Conservation (phyloP, 2,888 invertebrate genomes). For the Apocheima hispidaria region DNA sequence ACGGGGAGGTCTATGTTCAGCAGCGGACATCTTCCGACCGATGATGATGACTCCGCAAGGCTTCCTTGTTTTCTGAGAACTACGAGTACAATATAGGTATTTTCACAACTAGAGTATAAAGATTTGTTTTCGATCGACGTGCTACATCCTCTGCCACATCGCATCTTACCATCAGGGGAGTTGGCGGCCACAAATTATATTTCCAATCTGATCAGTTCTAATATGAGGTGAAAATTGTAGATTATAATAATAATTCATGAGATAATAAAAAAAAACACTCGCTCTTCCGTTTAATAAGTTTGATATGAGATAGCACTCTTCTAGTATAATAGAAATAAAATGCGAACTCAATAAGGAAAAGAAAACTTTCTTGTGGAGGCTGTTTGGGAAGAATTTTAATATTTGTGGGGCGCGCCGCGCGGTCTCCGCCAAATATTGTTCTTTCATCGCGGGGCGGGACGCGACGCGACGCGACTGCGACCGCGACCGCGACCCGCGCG, state of each 20-base stretch:
- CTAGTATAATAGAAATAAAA: constrained; percentile 9
- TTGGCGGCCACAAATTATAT: background rate
- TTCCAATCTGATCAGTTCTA: no score
- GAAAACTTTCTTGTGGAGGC: constrained; percentile 6
- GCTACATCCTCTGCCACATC: no score
- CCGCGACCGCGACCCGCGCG: background rate
- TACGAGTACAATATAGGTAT: no score
- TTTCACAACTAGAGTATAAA: no score
- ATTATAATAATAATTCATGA: background rate
- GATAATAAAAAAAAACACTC: background rate
- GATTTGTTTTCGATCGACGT: no score
- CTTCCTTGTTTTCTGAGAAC: background rate
- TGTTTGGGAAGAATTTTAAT: constrained; percentile 14
- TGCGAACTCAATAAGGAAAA: constrained; percentile 13
- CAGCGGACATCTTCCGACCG: no score
- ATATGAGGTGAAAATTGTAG: no score
- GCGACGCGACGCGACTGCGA: background rate
- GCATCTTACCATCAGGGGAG: background rate
- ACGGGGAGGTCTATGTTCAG: no score
- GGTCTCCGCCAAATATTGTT: constrained; percentile 1
- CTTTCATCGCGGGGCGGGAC: background rate
- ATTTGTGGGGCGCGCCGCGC: background rate
- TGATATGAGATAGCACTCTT: background rate
- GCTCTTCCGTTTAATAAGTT: background rate
- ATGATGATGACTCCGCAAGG: no score